Base-by-base conservation (phyloP, 2,797 vertebrate species). In the Platalea minor region DNA sequence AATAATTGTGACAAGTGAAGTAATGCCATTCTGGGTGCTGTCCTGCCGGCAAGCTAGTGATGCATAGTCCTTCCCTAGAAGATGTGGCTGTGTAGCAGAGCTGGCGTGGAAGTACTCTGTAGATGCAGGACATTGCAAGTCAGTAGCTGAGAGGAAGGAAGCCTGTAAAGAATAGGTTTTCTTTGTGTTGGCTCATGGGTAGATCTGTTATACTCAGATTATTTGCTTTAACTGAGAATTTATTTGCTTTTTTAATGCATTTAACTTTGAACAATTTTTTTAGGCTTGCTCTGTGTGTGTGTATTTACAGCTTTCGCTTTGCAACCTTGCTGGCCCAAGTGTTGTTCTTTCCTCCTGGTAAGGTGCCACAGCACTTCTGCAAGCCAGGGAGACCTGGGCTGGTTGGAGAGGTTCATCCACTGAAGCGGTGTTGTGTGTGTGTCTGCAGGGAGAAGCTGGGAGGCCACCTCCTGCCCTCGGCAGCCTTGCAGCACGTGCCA, bases 81-180 rank as follows among this genome's bases (percentile, higher is more conserved):
- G 45, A 61, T 24, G 29, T 0, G 0, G 45, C 2, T 2, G 0
- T 56, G 50, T 31, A 67, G 31, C 1, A 0, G 45, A 60, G 53
- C 72, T 93, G 39, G 11, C 0, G 0, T 79, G 67, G 46, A 79
- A 60, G 13, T 59, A 14, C 13, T 76, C 31, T 74, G 29, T 33
- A 91, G 65, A 16, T 39, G 37, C 26, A 72, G 14, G 57, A 17
- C 0, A 0, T 13, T 60, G 24, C 53, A 53, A 41, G 33, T 28
- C 2, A 1, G 48, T 77, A 76, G 18, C 28, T 23, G 23, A 57
- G 63, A 78, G 13, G 65, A 89, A 92, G 35, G n/a, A 88, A 59
- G 7, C 37, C 35, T 57, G 9, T 75, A 33, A 80, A 64, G 72
- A 68, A 11, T 31, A 19, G 9, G 25, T 70, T 50, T 84, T 19